Evolutionary conservation across 2,888 invertebrate genomes (phyloP).

Genomic region (Hetaerina titia): DNA sequence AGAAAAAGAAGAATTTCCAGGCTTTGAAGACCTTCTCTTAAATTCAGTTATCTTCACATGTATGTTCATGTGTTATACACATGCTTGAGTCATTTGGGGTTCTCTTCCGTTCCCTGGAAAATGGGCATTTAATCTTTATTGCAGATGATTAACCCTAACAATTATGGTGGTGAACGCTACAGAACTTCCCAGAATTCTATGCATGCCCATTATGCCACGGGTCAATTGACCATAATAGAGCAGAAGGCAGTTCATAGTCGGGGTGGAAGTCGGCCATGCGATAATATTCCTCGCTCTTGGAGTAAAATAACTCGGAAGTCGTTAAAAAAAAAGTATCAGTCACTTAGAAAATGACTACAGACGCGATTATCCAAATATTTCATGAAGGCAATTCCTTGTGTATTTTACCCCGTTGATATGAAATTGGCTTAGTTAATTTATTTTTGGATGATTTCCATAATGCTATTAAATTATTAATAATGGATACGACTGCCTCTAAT

Average conservation of each 20-base stretch:
- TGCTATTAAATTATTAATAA: no score
- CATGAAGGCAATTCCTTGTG: no score
- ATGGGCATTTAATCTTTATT: constrained; percentile 2
- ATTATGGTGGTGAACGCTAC: not conserved
- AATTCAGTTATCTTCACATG: not conserved
- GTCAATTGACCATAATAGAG: not conserved
- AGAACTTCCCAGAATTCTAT: not conserved
- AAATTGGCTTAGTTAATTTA: no score
- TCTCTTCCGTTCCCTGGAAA: not conserved
- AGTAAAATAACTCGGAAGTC: not conserved
- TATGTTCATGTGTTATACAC: not conserved
- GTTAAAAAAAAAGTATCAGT: not conserved
- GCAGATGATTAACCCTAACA: constrained; percentile 8
- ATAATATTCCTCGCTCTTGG: not conserved
- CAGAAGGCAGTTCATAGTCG: constrained; percentile 28
- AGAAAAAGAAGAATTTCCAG: not conserved
- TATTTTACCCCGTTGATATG: no score
- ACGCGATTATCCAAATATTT: no score
- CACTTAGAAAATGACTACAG: not conserved
- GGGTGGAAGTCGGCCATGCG: not conserved
- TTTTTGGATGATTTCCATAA: no score
- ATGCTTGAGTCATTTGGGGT: not conserved
- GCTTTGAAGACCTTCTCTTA: not conserved
- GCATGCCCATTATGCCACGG: not conserved
- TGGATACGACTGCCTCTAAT: no score